phyloP scores from a whole-genome alignment of 2,113 vertebrate genomes.

The Thunnus maccoyii region DNA sequence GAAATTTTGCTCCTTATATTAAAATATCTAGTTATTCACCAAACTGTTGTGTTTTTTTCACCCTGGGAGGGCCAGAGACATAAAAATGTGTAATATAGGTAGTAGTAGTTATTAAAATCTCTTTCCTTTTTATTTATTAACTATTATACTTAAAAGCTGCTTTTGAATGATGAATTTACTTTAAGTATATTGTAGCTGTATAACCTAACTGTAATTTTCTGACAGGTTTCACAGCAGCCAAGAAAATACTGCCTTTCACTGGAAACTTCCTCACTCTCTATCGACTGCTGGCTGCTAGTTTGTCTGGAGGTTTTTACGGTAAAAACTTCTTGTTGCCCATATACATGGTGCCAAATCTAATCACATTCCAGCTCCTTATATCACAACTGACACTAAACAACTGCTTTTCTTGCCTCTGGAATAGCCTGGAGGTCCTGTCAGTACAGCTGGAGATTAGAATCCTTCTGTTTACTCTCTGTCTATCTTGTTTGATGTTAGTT shows the following conservation, averaged over 20 bases:
- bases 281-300: background rate
- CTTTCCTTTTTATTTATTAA: background rate
- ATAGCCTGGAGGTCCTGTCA: slow-evolving; percentile 45
- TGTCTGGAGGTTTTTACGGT: slow-evolving; percentile 35
- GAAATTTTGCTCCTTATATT: background rate
- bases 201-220: background rate
- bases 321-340: background rate
- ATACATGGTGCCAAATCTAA: slow-evolving; percentile 34
- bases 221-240: slow-evolving; percentile 13
- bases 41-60: background rate
- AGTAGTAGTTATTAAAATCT: background rate
- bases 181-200: too few relatives aligned
- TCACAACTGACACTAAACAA: slow-evolving; percentile 55
- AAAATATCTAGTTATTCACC: background rate
- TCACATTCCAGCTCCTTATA: slow-evolving; percentile 47
- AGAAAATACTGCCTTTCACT: slow-evolving; percentile 5
- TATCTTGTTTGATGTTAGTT: slow-evolving; percentile 26
- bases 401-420: slow-evolving; percentile 39
- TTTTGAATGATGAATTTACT: too few relatives aligned
- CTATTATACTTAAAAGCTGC: background rate
- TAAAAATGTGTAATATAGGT: background rate
- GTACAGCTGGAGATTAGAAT: slow-evolving; percentile 23
- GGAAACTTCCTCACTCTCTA: background rate
- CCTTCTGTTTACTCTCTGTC: slow-evolving; percentile 16
- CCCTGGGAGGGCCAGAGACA: background rate